phyloP scores from a whole-genome alignment of 1,140 invertebrate genomes.

The Aphis craccivora region DNA sequence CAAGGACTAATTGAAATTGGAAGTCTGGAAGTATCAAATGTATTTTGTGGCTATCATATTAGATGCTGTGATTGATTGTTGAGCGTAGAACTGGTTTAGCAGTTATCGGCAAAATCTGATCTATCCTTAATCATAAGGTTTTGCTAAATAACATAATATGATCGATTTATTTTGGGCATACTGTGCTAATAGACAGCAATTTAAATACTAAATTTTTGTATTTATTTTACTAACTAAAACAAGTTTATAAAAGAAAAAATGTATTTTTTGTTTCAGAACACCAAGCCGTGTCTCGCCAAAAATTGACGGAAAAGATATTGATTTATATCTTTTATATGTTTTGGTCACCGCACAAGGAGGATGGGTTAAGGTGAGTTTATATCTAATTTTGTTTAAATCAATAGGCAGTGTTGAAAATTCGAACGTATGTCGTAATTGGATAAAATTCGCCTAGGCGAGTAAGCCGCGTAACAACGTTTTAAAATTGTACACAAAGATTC shows the following conservation, averaged over 20 bases:
- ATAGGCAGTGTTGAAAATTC: not conserved
- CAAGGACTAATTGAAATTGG: not conserved
- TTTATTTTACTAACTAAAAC: conserved; percentile 52
- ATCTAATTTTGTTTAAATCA: not conserved
- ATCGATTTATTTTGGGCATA: not conserved
- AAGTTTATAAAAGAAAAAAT: not conserved
- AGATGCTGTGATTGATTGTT: not conserved
- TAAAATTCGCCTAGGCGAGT: not conserved
- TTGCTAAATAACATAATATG: not conserved
- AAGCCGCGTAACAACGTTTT: not conserved
- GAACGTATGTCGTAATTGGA: not conserved
- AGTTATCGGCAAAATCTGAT: too few relatives aligned
- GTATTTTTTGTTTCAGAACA: conserved; percentile 71
- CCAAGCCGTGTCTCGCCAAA: conserved; percentile 77
- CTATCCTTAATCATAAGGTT: not conserved
- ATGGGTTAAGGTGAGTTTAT: conserved; percentile 83
- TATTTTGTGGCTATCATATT: not conserved
- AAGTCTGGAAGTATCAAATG: not conserved
- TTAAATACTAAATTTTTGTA: not conserved
- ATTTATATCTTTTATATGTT: conserved; percentile 88
- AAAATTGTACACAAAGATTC: not conserved
- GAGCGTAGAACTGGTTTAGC: not conserved
- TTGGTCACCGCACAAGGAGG: conserved; percentile 90
- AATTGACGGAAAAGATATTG: conserved; percentile 87
- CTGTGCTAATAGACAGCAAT: not conserved